Conservation (phyloP, 2,888 invertebrate species). For the Melipona beecheii region DNA sequence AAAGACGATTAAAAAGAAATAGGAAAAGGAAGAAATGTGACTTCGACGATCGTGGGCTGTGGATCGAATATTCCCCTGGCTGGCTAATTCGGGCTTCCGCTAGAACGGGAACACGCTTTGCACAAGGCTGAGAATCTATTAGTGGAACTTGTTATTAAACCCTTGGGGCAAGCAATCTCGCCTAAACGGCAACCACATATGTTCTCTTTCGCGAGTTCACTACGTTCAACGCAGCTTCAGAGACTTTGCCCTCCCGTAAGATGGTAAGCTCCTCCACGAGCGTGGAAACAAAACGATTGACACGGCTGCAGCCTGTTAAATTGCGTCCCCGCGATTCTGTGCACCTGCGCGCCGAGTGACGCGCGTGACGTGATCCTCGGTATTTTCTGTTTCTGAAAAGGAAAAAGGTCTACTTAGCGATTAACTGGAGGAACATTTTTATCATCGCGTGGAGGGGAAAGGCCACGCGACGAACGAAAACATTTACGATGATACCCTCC, state of each 20-base stretch:
- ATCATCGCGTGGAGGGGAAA: no score
- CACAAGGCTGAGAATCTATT: constrained; percentile 47
- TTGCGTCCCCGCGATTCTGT: background rate
- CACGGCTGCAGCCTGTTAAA: constrained; percentile 27
- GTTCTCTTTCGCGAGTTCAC: constrained; percentile 51
- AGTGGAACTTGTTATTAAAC: constrained; percentile 56
- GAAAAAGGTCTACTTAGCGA: no score
- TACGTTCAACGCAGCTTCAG: constrained; percentile 12
- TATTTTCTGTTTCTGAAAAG: background rate
- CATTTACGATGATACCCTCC: no score
- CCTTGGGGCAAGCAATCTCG: constrained; percentile 58
- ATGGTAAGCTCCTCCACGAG: constrained; percentile 23
- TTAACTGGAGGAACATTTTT: no score
- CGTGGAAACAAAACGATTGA: constrained; percentile 47
- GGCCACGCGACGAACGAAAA: no score
- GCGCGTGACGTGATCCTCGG: background rate
- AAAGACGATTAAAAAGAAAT: no score
- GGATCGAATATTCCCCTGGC: background rate
- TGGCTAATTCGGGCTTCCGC: constrained; percentile 14
- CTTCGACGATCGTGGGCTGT: background rate
- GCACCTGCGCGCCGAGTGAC: background rate
- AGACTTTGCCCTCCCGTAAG: constrained; percentile 6
- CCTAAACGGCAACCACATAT: constrained; percentile 52
- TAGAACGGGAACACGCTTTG: constrained; percentile 24
- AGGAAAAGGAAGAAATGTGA: no score